These are phyloP conservation scores for Gadopsis bispinosus DNA, from an alignment of 2,797 vertebrate species.

Conservation along the genomic window DNA sequence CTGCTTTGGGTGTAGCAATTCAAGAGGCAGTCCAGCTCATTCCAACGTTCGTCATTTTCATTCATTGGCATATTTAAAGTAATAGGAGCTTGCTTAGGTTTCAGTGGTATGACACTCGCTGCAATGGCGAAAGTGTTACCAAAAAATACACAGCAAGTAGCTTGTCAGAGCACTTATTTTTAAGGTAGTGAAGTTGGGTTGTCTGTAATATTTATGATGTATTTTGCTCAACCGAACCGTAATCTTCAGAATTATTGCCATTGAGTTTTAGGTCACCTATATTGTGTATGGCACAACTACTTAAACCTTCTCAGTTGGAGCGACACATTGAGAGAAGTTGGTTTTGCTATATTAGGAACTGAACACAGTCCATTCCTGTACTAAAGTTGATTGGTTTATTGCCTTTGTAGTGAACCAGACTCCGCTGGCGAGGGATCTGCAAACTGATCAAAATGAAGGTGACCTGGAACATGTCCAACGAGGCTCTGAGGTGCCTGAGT, in stretches of 20 bases:
- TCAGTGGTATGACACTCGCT: slow-evolving; percentile 5
- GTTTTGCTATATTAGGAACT: slow-evolving; percentile 4
- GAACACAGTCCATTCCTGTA: slow-evolving; percentile 15
- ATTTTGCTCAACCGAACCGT: slow-evolving; percentile 1
- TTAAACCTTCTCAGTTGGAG: background rate
- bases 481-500: slow-evolving; percentile 35
- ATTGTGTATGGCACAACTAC: background rate
- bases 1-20: slow-evolving; percentile 17
- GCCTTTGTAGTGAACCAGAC: slow-evolving; percentile 30
- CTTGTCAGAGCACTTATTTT: slow-evolving; percentile 20
- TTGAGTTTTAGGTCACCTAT: background rate
- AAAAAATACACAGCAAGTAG: slow-evolving; percentile 6
- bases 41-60: slow-evolving; percentile 30
- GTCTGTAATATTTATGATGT: slow-evolving; percentile 10
- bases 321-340: background rate
- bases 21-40: slow-evolving; percentile 16
- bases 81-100: background rate
- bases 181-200: slow-evolving; percentile 1
- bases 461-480: slow-evolving; percentile 32
- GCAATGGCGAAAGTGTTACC: slow-evolving; percentile 5
- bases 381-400: slow-evolving; percentile 13
- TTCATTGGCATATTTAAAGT: slow-evolving; percentile 16
- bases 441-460: slow-evolving; percentile 39
- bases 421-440: slow-evolving; percentile 10
- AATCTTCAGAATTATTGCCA: slow-evolving; percentile 12